phyloP scores from a whole-genome alignment of 1,140 invertebrate genomes.

The Thalassaphorura encarpata region DNA sequence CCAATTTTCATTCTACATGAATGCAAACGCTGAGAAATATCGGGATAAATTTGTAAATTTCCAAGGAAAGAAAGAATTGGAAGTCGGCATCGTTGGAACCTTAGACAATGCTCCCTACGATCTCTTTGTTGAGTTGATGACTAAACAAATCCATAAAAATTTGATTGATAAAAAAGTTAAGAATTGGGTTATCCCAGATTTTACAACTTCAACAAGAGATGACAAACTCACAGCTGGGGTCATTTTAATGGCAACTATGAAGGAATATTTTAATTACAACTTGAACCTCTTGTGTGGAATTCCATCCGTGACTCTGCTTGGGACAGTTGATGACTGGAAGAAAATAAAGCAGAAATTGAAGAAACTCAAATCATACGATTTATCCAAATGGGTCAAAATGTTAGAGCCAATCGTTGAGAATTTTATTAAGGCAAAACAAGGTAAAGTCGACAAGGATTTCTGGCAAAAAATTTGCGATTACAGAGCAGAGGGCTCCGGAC shows the following conservation, averaged over 20 bases:
- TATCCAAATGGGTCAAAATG: conserved; percentile 12
- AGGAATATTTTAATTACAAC: conserved; percentile 16
- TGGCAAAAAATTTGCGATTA: conserved; percentile 8
- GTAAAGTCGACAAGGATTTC: conserved; percentile 10
- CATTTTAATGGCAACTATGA: conserved; percentile 17
- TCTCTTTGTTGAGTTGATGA: background rate
- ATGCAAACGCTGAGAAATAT: conserved; percentile 5
- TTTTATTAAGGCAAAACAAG: conserved; percentile 15
- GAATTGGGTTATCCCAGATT: conserved; percentile 6
- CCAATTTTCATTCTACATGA: conserved; percentile 20
- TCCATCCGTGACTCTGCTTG: conserved; percentile 12
- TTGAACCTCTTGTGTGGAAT: conserved; percentile 10
- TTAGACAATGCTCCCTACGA: background rate
- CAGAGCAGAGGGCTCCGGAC: background rate
- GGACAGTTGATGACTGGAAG: conserved; percentile 7
- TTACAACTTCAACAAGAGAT: conserved; percentile 4
- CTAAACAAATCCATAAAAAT: conserved; percentile 4
- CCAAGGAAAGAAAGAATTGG: conserved; percentile 12
- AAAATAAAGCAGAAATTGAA: conserved; percentile 3
- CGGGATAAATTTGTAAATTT: conserved; percentile 12
- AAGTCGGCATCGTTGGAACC: background rate
- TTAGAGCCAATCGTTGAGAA: conserved; percentile 14
- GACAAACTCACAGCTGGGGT: conserved; percentile 8
- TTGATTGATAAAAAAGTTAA: background rate
- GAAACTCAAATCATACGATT: conserved; percentile 8